phyloP scores from a whole-genome alignment of 92 coral and sea anemone species.

The Porites evermanni region DNA sequence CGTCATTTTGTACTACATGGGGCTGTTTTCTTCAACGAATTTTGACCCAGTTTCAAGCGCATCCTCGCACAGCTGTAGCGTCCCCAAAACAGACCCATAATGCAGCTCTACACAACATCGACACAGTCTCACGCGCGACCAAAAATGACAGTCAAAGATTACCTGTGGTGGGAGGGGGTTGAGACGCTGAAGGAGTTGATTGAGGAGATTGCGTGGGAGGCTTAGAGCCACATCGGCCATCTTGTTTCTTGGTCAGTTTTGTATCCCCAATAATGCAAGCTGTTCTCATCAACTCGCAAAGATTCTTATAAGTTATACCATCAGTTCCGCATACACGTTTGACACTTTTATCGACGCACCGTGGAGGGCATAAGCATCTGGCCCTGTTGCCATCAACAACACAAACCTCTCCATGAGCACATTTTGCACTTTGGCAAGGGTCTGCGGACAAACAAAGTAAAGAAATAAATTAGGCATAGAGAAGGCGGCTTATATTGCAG shows the following conservation, averaged over 20 bases:
- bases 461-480: neutral
- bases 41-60: too few relatives aligned
- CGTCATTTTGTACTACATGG: too few relatives aligned
- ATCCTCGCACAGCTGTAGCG: too few relatives aligned
- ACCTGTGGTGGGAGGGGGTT: neutral
- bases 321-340: slow-evolving; percentile 78
- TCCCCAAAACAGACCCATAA: too few relatives aligned
- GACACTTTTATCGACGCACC: slow-evolving; percentile 53
- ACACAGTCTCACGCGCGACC: neutral
- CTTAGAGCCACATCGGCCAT: slow-evolving; percentile 34
- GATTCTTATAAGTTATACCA: slow-evolving; percentile 63
- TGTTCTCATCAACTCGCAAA: slow-evolving; percentile 68
- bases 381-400: slow-evolving; percentile 48
- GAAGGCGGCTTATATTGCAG: neutral
- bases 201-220: neutral
- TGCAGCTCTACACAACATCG: too few relatives aligned
- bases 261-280: slow-evolving; percentile 73
- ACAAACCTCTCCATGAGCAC: slow-evolving; percentile 75
- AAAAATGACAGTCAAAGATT: neutral
- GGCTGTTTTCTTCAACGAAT: too few relatives aligned
- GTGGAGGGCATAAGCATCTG: slow-evolving; percentile 76
- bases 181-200: neutral
- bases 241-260: slow-evolving; percentile 13
- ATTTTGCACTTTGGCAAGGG: slow-evolving; percentile 62
- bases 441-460: slow-evolving; percentile 38